A percentile compares a stretch with the other conserved stretches of the same genome.
phyloP scores from a whole-genome alignment of 2,113 vertebrate genomes.

The Eleginops maclovinus region DNA sequence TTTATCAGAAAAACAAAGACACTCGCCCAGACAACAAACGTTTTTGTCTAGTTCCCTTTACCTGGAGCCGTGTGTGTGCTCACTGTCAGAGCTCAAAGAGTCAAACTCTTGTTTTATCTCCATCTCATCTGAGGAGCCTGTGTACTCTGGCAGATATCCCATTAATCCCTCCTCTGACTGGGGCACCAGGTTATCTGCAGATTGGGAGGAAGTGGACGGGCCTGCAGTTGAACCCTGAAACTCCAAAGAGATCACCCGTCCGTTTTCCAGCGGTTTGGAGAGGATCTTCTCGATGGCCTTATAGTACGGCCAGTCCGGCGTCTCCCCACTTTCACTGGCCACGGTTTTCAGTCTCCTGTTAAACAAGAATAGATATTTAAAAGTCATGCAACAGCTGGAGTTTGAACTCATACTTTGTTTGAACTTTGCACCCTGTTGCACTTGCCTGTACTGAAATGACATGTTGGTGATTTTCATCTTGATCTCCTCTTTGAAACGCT shows the following conservation, averaged over 20 bases:
- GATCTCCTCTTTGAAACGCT: slow-evolving; percentile 97
- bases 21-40: not conserved
- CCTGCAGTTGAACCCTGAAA: slow-evolving; percentile 82
- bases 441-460: slow-evolving; percentile 99
- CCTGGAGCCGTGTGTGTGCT: slow-evolving; percentile 81
- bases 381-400: slow-evolving; percentile 41
- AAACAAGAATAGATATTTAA: slow-evolving; percentile 29
- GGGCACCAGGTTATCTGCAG: slow-evolving; percentile 86
- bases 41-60: slow-evolving; percentile 52
- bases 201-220: slow-evolving; percentile 88
- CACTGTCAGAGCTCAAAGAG: slow-evolving; percentile 81
- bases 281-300: slow-evolving; percentile 96
- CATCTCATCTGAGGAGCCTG: slow-evolving; percentile 94
- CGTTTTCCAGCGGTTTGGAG: slow-evolving; percentile 90
- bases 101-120: slow-evolving; percentile 89
- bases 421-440: slow-evolving; percentile 50
- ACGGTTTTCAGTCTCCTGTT: slow-evolving; percentile 94
- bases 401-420: not conserved
- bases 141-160: slow-evolving; percentile 93
- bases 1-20: slow-evolving; percentile 1
- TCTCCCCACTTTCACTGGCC: slow-evolving; percentile 84
- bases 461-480: slow-evolving; percentile 99
- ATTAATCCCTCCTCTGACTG: slow-evolving; percentile 88
- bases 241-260: slow-evolving; percentile 87
- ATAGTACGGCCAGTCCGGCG: slow-evolving; percentile 96